A percentile compares a stretch with the other conserved stretches of the same genome.
phyloP scores from a whole-genome alignment of 2,797 vertebrate genomes.

The Artibeus lituratus region DNA sequence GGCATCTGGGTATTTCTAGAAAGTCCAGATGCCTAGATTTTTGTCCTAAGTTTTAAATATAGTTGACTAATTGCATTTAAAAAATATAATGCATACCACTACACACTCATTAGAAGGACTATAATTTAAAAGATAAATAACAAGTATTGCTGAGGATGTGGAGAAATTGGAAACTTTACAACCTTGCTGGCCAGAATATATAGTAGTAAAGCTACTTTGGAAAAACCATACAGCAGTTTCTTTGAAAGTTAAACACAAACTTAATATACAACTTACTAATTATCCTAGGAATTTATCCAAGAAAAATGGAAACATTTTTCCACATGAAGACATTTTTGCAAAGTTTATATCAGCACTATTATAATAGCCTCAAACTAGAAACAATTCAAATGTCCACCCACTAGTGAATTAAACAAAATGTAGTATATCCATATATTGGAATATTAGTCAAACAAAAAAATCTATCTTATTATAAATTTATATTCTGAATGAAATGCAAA shows the following conservation, averaged over 20 bases:
- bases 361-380: background rate
- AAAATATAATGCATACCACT: background rate
- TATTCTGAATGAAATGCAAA: background rate
- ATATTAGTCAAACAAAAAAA: background rate
- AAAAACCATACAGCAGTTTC: slow-evolving; percentile 23
- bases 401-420: background rate
- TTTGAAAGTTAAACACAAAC: slow-evolving; percentile 17
- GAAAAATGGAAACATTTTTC: background rate
- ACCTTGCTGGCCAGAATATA: background rate
- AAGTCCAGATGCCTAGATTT: background rate
- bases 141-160: background rate
- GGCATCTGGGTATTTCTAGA: background rate
- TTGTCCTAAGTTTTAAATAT: background rate
- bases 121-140: background rate
- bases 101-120: background rate
- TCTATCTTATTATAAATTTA: background rate
- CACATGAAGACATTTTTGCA: background rate
- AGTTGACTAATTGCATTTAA: background rate
- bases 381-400: background rate
- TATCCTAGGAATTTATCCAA: background rate
- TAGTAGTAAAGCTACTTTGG: background rate
- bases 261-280: background rate
- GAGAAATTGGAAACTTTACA: background rate
- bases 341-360: background rate
- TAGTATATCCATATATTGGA: background rate